Conservation (phyloP, 2,888 invertebrate species). For the Diploptera punctata region DNA sequence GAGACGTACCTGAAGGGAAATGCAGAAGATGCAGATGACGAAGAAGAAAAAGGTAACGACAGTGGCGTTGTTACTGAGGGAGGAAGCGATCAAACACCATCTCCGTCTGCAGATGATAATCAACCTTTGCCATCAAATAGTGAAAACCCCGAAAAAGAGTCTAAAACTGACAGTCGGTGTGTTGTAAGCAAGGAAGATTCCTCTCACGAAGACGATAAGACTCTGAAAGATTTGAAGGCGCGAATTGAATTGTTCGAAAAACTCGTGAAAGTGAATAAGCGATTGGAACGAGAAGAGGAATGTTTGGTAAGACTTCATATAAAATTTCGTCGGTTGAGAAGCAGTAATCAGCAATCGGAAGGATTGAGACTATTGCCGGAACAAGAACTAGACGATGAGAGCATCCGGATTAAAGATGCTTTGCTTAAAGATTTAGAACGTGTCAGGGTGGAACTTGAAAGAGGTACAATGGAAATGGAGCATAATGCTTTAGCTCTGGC, state of each 20-base stretch:
- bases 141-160: too few relatives aligned
- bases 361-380: constrained; percentile 29
- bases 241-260: constrained; percentile 77
- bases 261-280: constrained; percentile 74
- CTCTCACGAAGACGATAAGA: constrained; percentile 56
- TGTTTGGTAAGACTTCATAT: constrained; percentile 70
- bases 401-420: constrained; percentile 17
- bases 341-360: constrained; percentile 3
- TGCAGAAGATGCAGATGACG: constrained; percentile 43
- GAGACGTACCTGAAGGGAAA: constrained; percentile 69
- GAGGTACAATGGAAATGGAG: constrained; percentile 46
- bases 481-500: constrained; percentile 48
- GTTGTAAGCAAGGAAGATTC: too few relatives aligned
- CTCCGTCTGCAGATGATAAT: constrained; percentile 52
- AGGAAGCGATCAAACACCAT: constrained; percentile 63
- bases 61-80: constrained; percentile 73
- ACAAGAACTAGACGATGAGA: constrained; percentile 35
- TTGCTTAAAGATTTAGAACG: constrained; percentile 46
- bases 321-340: constrained; percentile 57
- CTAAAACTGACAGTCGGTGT: too few relatives aligned
- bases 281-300: constrained; percentile 76
- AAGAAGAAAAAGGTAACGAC: constrained; percentile 71
- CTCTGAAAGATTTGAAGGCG: constrained; percentile 63
- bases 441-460: constrained; percentile 47
- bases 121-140: too few relatives aligned